Evolutionary conservation across 1,140 invertebrate genomes (phyloP), one percentile per base, ranked within the genome.

Genomic region (Antheraea mylitta): DNA sequence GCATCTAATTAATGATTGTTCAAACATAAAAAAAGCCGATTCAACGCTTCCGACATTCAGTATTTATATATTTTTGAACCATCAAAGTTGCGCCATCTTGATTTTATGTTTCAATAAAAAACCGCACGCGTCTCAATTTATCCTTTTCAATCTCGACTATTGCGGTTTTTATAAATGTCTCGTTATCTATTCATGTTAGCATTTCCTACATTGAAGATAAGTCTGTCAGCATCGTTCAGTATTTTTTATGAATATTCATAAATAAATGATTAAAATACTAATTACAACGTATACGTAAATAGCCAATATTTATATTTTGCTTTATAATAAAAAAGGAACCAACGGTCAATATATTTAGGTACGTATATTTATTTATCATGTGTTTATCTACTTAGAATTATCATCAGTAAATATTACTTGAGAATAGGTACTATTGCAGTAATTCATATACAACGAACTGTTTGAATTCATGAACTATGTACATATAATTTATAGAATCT

Each of bases 1-100:
- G 69, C 82, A 79, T 83, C 81, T 87, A 86, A 87, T 87, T 83
- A 82, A 87, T 84, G 76, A 87, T 85, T 83, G 75, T 84, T 82
- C 76, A 79, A 80, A 83, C 65, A 75, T 71, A 66, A 77, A 82
- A 79, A 84, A 83, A 87, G 71, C 73, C 70, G 75, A 64, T 66
- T 38, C 69, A 68, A 79, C 64, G 67, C 76, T 86, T 85, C 82
- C 82, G 78, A 81, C 79, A 86, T 74, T 48, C 68, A 66, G 75
- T 80, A 79, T 82, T 80, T 80, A 75, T 74, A 75, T 78, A 74
- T 69, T 66, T 74, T 77, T 74, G 76, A 80, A 53, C 70, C 75
- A 64, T 77, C 67, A 79, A 73, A 74, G 69, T 72, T 77, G 75
- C 61, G 69, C 72, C 66, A 42, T 71, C 60, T 69, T 30, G 64